A percentile compares a stretch with the other conserved stretches of the same genome.
phyloP scores from a whole-genome alignment of 2,797 vertebrate species.

The Otus scops region DNA sequence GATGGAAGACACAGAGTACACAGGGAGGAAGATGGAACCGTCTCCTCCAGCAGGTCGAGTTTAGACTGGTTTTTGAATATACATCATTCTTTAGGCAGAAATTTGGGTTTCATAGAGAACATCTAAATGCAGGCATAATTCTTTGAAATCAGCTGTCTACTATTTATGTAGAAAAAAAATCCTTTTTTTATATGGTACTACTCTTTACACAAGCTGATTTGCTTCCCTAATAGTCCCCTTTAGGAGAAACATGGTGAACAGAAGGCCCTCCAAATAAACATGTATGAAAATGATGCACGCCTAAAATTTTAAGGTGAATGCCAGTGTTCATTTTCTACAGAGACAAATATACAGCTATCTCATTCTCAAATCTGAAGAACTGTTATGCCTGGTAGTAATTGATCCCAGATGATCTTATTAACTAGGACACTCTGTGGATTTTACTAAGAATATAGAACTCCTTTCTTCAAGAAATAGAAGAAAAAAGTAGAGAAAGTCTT shows the following conservation, averaged over 20 bases:
- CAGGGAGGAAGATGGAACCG: not conserved
- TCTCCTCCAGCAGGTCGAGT: not conserved
- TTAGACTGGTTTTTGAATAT: not conserved
- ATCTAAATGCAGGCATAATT: not conserved
- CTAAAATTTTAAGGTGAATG: not conserved
- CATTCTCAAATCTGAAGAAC: not conserved
- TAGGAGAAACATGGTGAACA: not conserved
- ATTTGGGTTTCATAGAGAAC: not conserved
- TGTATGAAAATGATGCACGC: not conserved
- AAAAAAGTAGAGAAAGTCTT: not conserved
- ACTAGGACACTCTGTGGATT: not conserved
- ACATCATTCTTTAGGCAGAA: not conserved
- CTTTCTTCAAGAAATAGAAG: not conserved
- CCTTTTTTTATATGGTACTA: not conserved
- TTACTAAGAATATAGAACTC: not conserved
- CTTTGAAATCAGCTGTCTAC: not conserved
- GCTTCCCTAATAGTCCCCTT: not conserved
- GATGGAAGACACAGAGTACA: not conserved
- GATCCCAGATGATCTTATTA: conserved; percentile 37
- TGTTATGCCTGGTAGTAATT: not conserved
- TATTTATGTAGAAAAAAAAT: not conserved
- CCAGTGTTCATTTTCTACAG: not conserved
- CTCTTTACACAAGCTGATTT: not conserved
- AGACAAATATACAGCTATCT: not conserved
- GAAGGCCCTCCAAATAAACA: not conserved